Evolutionary conservation across 2,888 invertebrate species (phyloP), one percentile per base, ranked within the genome.

Genomic region (Drosophila gaucha): DNA sequence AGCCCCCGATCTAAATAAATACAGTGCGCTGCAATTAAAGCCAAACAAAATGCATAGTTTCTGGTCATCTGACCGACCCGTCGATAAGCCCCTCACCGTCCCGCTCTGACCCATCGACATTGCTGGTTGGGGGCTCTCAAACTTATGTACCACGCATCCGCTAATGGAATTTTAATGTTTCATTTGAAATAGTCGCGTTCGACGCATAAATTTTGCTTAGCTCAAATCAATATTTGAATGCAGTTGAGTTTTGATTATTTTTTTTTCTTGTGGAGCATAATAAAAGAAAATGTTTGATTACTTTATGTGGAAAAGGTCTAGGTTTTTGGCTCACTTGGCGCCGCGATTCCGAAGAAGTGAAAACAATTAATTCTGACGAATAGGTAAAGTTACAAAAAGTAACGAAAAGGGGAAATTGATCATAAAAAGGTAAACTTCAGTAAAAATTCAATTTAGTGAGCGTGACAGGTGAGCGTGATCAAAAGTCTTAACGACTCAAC

Each of bases 151-250:
- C 59, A 35, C 33, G 67, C 78, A 84, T 84, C 85, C 85, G 82
- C 86, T 83, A 83, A 83, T 83, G 82, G 82, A 86, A 83, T 84
- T 83, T 83, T 86, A 83, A 83, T 83, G 86, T 84, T 83, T 84
- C 85, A 78, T 78, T 84, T 46, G 80, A 82, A 86, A 74, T 59
- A 80, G 78, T 67, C 72, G n/a, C 68, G 46, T 60, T 33, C 41
- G 36, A 63, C 50, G 80, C 80, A 83, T 69, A 76, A 72, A 80
- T 73, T 66, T 58, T 39, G 69, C 60, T 56, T 46, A 67, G 67
- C 70, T 67, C 80, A 74, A 84, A 84, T 71, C 51, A 51, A 39
- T 51, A 51, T 74, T 68, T 67, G 72, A 55, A 50, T 55, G 10
- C 28, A 47, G 46, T 46, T 44, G 49, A 31, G 51, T 47, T 26